Base-by-base conservation (phyloP, 2,888 invertebrate genomes). In the Apoderus coryli region DNA sequence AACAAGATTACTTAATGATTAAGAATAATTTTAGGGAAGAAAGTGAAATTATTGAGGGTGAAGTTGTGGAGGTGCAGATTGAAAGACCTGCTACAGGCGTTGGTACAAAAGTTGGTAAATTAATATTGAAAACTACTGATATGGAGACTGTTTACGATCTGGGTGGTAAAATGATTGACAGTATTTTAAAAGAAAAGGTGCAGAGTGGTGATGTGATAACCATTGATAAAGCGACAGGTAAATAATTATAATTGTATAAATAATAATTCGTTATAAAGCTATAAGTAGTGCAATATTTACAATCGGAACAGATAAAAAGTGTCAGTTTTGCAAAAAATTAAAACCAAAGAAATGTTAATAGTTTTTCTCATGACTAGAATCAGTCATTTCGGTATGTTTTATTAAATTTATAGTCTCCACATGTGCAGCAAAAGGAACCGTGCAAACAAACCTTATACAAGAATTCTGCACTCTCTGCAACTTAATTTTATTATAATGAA, bases 111-210 rank as follows among this genome's bases (percentile, higher is more conserved):
- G 76, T 89, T 25, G 95, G 95, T 2, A 88, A 96, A 47, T 64
- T 98, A 16, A 96, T 95, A 0, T 63, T 99, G 25, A 98, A 98
- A 64, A 98, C 98, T 0, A 96, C 95, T 0, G 98, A 98, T 57
- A 99, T 99, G 98, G 98, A 98, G 60, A 96, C 98, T 0, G 82
- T 95, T 40, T 99, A 98, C 54, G 98, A 99, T 56, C 68, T 99
- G 53, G 98, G 98, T 2, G 81, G 82, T 29, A 96, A 96, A 65
- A 95, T 96, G 78, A 95, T 96, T 31, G 95, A 96, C 55, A 85
- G 88, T 31, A 69, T 95, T 33, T 76, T 89, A 45, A 95, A 95
- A 49, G 93, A 96, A 50, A 95, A 93, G 65, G 86, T 88, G 2
- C 85, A 85, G 65, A 81, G 86, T 0, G 89, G 95, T 2, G 98